A percentile compares a stretch with the other conserved stretches of the same genome.
These are phyloP conservation scores for Drosophila birchii DNA, from an alignment of 2,888 invertebrate species.

Conservation along the genomic window DNA sequence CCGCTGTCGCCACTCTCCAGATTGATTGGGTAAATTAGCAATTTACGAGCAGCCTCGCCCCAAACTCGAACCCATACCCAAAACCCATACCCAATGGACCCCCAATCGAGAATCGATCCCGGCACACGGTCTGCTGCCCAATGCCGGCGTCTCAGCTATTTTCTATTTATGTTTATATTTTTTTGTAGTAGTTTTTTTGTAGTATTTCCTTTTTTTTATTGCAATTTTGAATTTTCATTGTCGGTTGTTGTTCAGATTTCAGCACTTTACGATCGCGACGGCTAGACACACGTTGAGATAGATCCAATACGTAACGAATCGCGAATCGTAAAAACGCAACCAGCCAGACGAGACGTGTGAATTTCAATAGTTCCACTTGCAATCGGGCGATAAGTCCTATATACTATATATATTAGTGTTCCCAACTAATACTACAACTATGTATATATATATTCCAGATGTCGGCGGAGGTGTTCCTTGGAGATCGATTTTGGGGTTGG, in stretches of 20 bases:
- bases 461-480: conserved; percentile 5
- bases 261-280: conserved; percentile 56
- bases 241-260: conserved; percentile 26
- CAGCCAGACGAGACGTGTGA: conserved; percentile 66
- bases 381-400: conserved; percentile 52
- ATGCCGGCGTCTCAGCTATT: conserved; percentile 35
- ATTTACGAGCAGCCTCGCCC: conserved; percentile 45
- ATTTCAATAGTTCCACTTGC: conserved; percentile 48
- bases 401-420: conserved; percentile 17
- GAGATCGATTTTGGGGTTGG: conserved; percentile 8
- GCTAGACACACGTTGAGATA: conserved; percentile 63
- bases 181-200: background rate
- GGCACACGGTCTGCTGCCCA: conserved; percentile 47
- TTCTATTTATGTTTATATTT: conserved; percentile 1
- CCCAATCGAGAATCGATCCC: conserved; percentile 41
- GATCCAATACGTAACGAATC: conserved; percentile 49
- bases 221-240: conserved; percentile 35
- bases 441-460: conserved; percentile 8
- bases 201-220: conserved; percentile 3
- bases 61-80: conserved; percentile 14
- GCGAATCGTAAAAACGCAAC: conserved; percentile 9
- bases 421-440: background rate
- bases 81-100: conserved; percentile 36
- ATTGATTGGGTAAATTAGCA: conserved; percentile 29
- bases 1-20: background rate